Conservation (phyloP, 2,113 vertebrate genomes). For the Callorhinus ursinus region DNA sequence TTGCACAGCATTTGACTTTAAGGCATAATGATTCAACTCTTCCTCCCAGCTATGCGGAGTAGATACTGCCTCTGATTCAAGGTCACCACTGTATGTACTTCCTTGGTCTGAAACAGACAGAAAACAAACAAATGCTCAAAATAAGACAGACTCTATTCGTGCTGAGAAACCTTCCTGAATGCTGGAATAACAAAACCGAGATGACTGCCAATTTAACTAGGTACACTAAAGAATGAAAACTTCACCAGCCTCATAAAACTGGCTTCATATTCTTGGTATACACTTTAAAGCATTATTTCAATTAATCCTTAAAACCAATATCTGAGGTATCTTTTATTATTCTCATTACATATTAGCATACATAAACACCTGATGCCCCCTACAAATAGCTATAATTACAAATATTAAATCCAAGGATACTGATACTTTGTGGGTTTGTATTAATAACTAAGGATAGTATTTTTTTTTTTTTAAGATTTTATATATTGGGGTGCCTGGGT, state of each 20-base stretch:
- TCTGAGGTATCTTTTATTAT: not conserved
- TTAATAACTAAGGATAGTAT: not conserved
- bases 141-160: not conserved
- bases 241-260: conserved; percentile 8
- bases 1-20: conserved; percentile 81
- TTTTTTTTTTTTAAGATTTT: not conserved
- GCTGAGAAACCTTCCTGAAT: conserved; percentile 9
- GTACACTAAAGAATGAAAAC: conserved; percentile 7
- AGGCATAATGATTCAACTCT: conserved; percentile 90
- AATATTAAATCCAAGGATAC: conserved; percentile 37
- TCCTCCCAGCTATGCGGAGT: conserved; percentile 95
- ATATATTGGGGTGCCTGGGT: too few species aligned
- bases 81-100: conserved; percentile 92
- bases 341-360: conserved; percentile 34
- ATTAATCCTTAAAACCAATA: conserved; percentile 24
- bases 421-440: conserved; percentile 34
- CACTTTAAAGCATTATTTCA: conserved; percentile 14
- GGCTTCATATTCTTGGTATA: not conserved
- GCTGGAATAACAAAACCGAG: not conserved
- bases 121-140: conserved; percentile 42
- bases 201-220: not conserved
- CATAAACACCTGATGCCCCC: not conserved
- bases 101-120: conserved; percentile 88
- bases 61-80: conserved; percentile 94
- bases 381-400: not conserved